Evolutionary conservation across 1,140 invertebrate genomes (phyloP), one percentile per base, ranked within the genome.

Genomic region (Drosophila oshimai): DNA sequence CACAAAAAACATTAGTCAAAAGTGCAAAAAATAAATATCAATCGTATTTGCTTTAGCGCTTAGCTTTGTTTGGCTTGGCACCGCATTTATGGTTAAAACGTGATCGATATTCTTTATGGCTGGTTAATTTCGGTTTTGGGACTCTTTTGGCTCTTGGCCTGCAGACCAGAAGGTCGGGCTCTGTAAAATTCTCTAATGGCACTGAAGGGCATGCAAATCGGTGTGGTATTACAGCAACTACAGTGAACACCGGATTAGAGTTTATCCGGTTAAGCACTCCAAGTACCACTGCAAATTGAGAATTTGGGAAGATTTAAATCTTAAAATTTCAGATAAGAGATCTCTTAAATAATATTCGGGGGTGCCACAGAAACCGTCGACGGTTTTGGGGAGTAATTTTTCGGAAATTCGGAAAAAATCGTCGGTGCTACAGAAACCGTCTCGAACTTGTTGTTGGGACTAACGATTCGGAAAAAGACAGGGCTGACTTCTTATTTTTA

Each of bases 31-130:
- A 53, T 33, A n/a, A 39, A 6, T 24, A 55, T 47, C 36, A 42
- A 37, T 50, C 24, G 31, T 70, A 70, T 78, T 76, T 80, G 49
- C 45, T 75, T 75, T 60, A 13, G 22, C 50, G 37, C 33, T 47
- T 39, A 20, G 49, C 12, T 44, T 73, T 37, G 51, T 26, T 57
- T 78, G 60, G 49, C 36, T 45, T 33, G 31, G 31, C 54, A 61
- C 17, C 29, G 33, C 45, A 37, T 86, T 86, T 75, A 86, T 87
- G 44, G 81, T 64, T 71, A 73, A 87, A 80, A 86, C 80, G 81
- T 86, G 80, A 73, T 86, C 36, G 47, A 75, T 86, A 64, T 58
- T 37, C 51, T 42, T 74, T 70, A 84, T 71, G 51, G 41, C 45
- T 71, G 51, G 44, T 55, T 54, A 58, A 50, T 46, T 69, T 65